Evolutionary conservation across 1,140 invertebrate species (phyloP).

Genomic region (Lutraria rhynchaena): DNA sequence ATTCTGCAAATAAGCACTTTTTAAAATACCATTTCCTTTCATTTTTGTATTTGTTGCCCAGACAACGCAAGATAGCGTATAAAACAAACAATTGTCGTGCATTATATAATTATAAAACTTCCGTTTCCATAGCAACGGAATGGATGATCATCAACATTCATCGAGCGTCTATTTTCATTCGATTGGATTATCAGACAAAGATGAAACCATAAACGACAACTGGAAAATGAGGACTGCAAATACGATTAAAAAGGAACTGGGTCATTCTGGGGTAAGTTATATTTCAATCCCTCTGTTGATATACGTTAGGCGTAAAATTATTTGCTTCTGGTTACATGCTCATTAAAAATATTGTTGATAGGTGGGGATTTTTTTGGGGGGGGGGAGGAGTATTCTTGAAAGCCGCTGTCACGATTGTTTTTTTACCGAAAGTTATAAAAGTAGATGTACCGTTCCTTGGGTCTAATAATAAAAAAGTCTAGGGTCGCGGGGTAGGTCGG

Average conservation of each 20-base stretch:
- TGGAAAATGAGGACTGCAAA: constrained; percentile 36
- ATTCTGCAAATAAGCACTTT: not conserved
- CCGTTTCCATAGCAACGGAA: constrained; percentile 22
- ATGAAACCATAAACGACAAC: constrained; percentile 5
- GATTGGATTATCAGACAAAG: constrained; percentile 5
- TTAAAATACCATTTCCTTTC: not conserved
- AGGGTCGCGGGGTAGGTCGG: no score
- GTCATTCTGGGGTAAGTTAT: constrained; percentile 16
- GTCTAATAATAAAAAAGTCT: no score
- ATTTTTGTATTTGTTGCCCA: not conserved
- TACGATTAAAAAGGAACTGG: constrained; percentile 19
- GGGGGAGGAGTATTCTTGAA: no score
- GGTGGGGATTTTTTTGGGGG: no score
- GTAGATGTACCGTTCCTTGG: no score
- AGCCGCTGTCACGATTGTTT: no score
- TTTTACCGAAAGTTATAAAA: no score
- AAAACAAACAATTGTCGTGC: not conserved
- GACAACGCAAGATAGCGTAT: not conserved
- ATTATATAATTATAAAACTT: not conserved
- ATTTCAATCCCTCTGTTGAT: not conserved
- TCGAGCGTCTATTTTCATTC: constrained; percentile 24
- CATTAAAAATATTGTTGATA: no score
- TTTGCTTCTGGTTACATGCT: no score
- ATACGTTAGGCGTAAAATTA: no score
- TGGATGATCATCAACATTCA: constrained; percentile 36